These are phyloP conservation scores for Sebastes aleutianus DNA, from an alignment of 2,797 vertebrate genomes.

Conservation along the genomic window DNA sequence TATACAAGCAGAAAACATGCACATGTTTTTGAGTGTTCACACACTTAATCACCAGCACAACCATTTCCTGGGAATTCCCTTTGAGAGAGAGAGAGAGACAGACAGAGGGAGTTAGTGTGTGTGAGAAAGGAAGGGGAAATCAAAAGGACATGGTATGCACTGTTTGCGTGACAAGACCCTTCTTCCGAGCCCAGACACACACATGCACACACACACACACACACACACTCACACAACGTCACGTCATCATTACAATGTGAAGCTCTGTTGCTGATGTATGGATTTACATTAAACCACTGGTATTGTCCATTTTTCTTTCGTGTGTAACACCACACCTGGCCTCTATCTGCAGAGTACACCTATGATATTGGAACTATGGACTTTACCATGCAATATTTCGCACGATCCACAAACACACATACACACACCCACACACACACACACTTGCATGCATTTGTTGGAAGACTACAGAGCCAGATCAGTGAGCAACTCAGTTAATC, in stretches of 20 bases:
- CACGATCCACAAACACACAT: neutral
- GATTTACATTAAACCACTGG: neutral
- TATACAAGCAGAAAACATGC: neutral
- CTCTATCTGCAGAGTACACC: neutral
- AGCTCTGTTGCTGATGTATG: neutral
- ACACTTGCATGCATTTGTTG: neutral
- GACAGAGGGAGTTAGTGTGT: constrained; percentile 31
- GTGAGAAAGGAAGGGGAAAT: constrained; percentile 27
- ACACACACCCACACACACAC: neutral
- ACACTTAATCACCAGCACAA: constrained; percentile 63
- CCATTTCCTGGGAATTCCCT: constrained; percentile 71
- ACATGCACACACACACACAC: neutral
- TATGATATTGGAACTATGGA: neutral
- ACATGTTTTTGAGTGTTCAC: constrained; percentile 47
- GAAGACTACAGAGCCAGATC: constrained; percentile 16
- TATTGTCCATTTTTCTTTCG: neutral
- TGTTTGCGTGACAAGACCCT: constrained; percentile 46
- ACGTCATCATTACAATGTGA: neutral
- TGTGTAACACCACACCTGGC: constrained; percentile 4
- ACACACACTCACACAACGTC: neutral
- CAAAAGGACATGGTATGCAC: constrained; percentile 37
- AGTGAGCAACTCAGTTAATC: constrained; percentile 60
- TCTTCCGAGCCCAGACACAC: neutral
- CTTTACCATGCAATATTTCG: neutral
- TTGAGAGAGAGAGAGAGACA: constrained; percentile 37